Percentiles rank a stretch among this genome's conserved stretches.
Evolutionary conservation across 53 echinoderm and acorn worm genomes (phyloP).

Genomic region (Luidia sarsii): DNA sequence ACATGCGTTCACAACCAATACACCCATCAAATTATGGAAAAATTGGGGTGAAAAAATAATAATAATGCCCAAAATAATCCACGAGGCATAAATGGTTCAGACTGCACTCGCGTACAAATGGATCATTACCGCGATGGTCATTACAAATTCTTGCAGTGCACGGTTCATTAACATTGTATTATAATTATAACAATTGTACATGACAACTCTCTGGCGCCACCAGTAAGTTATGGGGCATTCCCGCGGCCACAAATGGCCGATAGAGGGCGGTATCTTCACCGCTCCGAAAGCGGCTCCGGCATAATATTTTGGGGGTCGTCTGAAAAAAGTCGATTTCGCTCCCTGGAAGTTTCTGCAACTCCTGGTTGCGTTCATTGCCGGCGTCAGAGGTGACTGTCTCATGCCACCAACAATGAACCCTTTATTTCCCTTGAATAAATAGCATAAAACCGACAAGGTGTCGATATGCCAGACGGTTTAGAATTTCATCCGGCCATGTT

Average conservation of each 20-base stretch:
- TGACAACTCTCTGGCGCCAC: conserved; percentile 16
- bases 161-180: neutral
- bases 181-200: conserved; percentile 7
- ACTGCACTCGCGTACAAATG: neutral
- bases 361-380: no score
- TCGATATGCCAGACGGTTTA: no score
- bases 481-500: no score
- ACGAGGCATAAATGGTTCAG: neutral
- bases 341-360: no score
- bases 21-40: no score
- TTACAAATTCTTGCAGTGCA: neutral
- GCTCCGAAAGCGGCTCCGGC: neutral
- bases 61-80: neutral
- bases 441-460: no score
- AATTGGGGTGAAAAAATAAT: neutral
- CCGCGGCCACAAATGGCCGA: neutral
- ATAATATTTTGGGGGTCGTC: conserved; percentile 16
- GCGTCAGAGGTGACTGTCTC: no score
- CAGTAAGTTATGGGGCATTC: conserved; percentile 12
- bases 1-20: no score
- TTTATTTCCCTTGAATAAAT: no score
- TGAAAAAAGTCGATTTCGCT: no score
- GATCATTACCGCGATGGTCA: neutral
- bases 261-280: conserved; percentile 39
- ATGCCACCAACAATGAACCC: no score